These are phyloP conservation scores for Patella caerulea DNA, from an alignment of 2,888 invertebrate genomes.

Conservation along the genomic window DNA sequence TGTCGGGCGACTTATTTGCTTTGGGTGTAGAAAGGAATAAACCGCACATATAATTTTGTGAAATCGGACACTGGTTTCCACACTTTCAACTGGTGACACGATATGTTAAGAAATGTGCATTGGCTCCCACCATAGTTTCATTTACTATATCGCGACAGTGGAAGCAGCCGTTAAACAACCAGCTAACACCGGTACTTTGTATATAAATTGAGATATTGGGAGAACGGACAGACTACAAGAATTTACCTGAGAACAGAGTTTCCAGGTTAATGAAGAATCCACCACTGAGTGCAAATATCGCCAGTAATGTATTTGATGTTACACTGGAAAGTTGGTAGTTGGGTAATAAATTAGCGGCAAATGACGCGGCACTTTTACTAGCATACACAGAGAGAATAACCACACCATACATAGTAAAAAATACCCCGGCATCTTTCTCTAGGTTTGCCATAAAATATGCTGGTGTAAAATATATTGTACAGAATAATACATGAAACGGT, in stretches of 20 bases:
- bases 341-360: constrained; percentile 54
- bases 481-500: constrained; percentile 59
- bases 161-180: too few relatives aligned
- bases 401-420: constrained; percentile 54
- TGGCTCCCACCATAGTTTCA: too few relatives aligned
- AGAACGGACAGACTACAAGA: too few relatives aligned
- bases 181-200: too few relatives aligned
- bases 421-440: constrained; percentile 48
- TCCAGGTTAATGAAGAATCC: not conserved
- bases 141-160: too few relatives aligned
- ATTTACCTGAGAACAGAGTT: not conserved
- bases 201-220: too few relatives aligned
- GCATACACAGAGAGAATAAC: constrained; percentile 55
- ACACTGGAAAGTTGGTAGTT: constrained; percentile 58
- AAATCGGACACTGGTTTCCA: too few relatives aligned
- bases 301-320: constrained; percentile 24
- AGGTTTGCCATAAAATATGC: constrained; percentile 60
- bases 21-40: too few relatives aligned
- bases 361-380: constrained; percentile 56
- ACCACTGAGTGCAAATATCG: not conserved
- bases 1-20: too few relatives aligned
- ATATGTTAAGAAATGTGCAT: too few relatives aligned
- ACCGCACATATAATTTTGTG: too few relatives aligned
- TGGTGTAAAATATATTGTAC: constrained; percentile 55
- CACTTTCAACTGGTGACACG: too few relatives aligned